These are phyloP conservation scores for Anguilla marmorata DNA, from an alignment of 2,797 vertebrate species.

Conservation along the genomic window DNA sequence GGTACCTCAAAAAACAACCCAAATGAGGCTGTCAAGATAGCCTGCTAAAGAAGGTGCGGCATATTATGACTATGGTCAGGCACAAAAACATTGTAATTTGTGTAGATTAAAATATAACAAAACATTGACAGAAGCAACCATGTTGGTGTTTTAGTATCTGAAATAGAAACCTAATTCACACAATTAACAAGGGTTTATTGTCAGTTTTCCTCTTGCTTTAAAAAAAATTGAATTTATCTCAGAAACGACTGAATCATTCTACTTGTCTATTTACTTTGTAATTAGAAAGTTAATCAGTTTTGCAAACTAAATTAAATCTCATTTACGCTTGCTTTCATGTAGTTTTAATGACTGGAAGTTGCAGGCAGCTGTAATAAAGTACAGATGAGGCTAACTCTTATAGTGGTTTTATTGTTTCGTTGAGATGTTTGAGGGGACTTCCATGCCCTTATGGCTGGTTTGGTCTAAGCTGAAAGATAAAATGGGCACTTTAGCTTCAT, in stretches of 20 bases:
- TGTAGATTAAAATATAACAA: not conserved
- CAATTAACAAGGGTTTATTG: not conserved
- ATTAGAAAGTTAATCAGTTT: slow-evolving; percentile 35
- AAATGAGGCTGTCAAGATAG: not conserved
- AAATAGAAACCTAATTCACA: not conserved
- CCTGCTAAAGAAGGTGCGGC: not conserved
- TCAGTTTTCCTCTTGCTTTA: slow-evolving; percentile 20
- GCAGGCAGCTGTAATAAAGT: slow-evolving; percentile 29
- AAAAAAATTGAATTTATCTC: slow-evolving; percentile 35
- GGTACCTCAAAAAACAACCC: not conserved
- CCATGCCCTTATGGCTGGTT: slow-evolving; percentile 15
- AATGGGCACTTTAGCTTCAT: slow-evolving; percentile 18
- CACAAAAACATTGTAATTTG: not conserved
- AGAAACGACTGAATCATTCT: slow-evolving; percentile 37
- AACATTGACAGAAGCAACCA: not conserved
- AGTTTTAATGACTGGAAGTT: slow-evolving; percentile 32
- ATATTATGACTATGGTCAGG: not conserved
- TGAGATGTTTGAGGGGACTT: slow-evolving; percentile 22
- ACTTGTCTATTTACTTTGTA: slow-evolving; percentile 39
- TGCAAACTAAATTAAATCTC: slow-evolving; percentile 36
- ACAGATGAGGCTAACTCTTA: slow-evolving; percentile 20
- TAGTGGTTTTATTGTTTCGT: not conserved
- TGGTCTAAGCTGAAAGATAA: slow-evolving; percentile 1
- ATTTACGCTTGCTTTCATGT: slow-evolving; percentile 39
- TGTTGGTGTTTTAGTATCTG: not conserved